Base-by-base conservation (phyloP, 2,888 invertebrate species). In the Anthoptus insignis region DNA sequence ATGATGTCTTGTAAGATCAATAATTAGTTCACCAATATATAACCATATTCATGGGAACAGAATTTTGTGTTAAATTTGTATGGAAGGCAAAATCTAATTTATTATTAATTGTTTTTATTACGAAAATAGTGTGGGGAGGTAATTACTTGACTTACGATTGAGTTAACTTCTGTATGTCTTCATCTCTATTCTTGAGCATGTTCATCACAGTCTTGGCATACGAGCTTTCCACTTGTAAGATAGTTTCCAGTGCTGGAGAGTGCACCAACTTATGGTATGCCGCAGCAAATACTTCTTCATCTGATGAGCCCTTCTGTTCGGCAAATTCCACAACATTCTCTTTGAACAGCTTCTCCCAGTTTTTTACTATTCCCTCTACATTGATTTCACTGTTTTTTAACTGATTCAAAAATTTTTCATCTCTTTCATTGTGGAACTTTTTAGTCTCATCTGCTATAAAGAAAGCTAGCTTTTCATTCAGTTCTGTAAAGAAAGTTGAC, bases 271-370 rank as follows among this genome's bases (percentile, higher is more conserved):
- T 94, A 82, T 98, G 97, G 84, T 98, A 98, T 21, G 97, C 97
- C 3, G 96, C 96, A 2, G 97, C 97, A 90, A 98, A 97, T 39
- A 97, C 94, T 86, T 98, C 97, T 81, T 98, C 97, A 84, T 98
- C 97, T 0, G 97, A 96, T 0, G 97, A 97, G 49, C 97, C 92
- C 67, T 96, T 94, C 64, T 96, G 96, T 79, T 97, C 97, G 0
- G 97, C 97, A 94, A 96, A 98, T 78, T 97, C 97, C 50, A 96
- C 93, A 9, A 98, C 96, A 88, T 98, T 97, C 80, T 97, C 95
- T 69, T 96, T 97, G 82, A 97, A 98, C 7, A 95, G 87, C 71
- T 96, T 96, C 80, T 98, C 97, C 95, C 97, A 97, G 76, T 95
- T 94, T 77, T 96, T 96, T 1, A 97, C 96, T 13, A 97, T 93